phyloP scores from a whole-genome alignment of 2,888 invertebrate genomes.

The Melitaea athalia region DNA sequence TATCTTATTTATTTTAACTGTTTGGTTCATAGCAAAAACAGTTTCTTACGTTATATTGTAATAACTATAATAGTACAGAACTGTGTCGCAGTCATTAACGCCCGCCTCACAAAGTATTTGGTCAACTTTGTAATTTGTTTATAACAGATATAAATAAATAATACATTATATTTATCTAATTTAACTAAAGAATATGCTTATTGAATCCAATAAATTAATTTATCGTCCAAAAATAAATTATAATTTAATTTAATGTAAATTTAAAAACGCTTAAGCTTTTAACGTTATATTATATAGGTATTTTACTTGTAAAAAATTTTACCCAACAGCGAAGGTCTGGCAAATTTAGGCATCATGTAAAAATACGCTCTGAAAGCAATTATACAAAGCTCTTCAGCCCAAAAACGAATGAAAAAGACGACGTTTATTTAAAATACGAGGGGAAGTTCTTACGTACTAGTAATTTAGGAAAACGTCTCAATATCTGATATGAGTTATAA shows the following conservation, averaged over 20 bases:
- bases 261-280: background rate
- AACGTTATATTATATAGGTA: background rate
- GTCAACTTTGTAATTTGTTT: no score
- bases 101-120: no score
- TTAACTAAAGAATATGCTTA: no score
- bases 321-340: slow-evolving; percentile 2
- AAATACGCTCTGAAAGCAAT: slow-evolving; percentile 14
- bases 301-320: background rate
- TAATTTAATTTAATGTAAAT: background rate
- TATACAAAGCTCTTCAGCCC: slow-evolving; percentile 7
- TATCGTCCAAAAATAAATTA: no score
- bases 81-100: no score
- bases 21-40: no score
- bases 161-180: no score
- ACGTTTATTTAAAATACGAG: background rate
- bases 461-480: background rate
- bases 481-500: background rate
- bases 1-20: no score
- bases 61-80: no score
- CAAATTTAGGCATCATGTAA: slow-evolving; percentile 8
- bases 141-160: no score
- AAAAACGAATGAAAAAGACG: slow-evolving; percentile 3
- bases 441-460: background rate
- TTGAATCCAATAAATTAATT: no score
- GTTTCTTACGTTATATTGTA: no score